phyloP scores from a whole-genome alignment of 2,797 vertebrate genomes.

The Eurystomus glaucurus region DNA sequence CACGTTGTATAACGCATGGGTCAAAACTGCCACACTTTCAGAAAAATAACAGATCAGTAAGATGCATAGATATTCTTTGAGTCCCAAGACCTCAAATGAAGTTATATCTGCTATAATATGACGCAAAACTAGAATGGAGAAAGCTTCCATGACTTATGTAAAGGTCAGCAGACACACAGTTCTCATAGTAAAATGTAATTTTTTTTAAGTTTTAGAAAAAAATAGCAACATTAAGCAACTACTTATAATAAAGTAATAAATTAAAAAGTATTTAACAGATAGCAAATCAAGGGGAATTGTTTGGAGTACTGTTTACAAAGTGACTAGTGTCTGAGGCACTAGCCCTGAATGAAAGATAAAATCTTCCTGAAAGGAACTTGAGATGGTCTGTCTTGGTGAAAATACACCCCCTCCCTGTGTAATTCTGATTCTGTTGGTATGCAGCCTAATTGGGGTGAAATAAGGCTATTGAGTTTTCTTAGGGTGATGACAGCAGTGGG shows the following conservation, averaged over 20 bases:
- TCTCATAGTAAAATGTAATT: not conserved
- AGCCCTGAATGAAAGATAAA: constrained; percentile 69
- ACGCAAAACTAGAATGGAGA: not conserved
- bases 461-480: constrained; percentile 85
- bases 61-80: not conserved
- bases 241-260: not conserved
- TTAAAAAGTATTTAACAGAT: not conserved
- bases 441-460: constrained; percentile 87
- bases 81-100: not conserved
- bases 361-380: constrained; percentile 41
- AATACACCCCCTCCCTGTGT: constrained; percentile 23
- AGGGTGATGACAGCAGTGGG: constrained; percentile 83
- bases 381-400: constrained; percentile 18
- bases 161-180: not conserved
- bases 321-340: constrained; percentile 9
- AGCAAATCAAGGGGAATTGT: not conserved
- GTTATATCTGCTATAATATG: not conserved
- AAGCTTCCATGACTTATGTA: not conserved
- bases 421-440: constrained; percentile 74
- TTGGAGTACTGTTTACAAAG: not conserved
- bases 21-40: not conserved
- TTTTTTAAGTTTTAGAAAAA: constrained; percentile 22
- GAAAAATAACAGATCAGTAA: not conserved
- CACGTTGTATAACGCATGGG: not conserved
- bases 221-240: not conserved